phyloP scores from a whole-genome alignment of 2,113 vertebrate species.

The Rhineura floridana region DNA sequence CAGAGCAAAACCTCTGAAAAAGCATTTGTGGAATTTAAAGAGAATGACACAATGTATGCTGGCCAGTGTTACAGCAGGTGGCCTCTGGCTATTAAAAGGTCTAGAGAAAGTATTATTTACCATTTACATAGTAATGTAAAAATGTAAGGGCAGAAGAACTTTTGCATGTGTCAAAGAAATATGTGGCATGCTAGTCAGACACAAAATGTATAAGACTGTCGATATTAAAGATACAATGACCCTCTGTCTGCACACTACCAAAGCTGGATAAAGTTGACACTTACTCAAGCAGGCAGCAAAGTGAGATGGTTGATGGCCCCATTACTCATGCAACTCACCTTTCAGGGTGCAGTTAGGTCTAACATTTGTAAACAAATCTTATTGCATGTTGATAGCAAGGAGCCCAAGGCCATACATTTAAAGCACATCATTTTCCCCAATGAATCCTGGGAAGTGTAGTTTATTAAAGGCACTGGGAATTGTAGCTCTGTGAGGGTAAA shows the following conservation, averaged over 20 bases:
- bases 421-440: too few relatives aligned
- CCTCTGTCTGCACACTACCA: neutral
- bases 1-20: neutral
- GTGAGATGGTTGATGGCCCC: neutral
- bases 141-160: conserved; percentile 52
- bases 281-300: neutral
- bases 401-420: neutral
- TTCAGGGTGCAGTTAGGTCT: neutral
- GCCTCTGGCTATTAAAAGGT: conserved; percentile 56
- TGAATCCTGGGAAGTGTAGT: too few relatives aligned
- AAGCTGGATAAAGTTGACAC: neutral
- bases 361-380: neutral
- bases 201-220: neutral
- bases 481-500: too few relatives aligned
- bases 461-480: too few relatives aligned
- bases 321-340: neutral
- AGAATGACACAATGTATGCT: too few relatives aligned
- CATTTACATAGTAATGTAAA: conserved; percentile 34
- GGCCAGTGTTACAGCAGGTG: conserved; percentile 46
- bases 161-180: conserved; percentile 17
- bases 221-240: neutral
- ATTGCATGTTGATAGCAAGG: neutral
- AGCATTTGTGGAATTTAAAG: conserved; percentile 11
- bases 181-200: neutral
- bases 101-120: conserved; percentile 6